Evolutionary conservation across 2,888 invertebrate species (phyloP), one percentile per base, ranked within the genome.

Genomic region (Eupithecia inturbata): DNA sequence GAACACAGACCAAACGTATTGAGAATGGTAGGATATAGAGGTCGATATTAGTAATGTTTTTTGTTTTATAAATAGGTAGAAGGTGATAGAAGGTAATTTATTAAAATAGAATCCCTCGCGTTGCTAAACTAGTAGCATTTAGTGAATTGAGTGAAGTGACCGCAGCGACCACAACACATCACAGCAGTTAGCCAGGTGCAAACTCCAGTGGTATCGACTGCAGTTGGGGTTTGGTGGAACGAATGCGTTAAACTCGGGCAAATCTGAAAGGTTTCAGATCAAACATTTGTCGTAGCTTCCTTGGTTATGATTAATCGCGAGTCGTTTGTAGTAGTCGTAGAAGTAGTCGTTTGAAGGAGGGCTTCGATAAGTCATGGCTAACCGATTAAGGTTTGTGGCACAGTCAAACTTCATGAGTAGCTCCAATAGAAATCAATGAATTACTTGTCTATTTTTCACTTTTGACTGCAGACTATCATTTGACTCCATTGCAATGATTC

Each of bases 101-200:
- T 39, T 71, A 62, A 36, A 69, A 70, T 70, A 70, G n/a, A 67
- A 69, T 67, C 67, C 36, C 22, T 71, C 66, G 68, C 71, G 70
- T 70, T 73, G 72, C 70, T 70, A 72, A 75, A 68, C 68, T 68
- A 73, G 62, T 22, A 69, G 62, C 68, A 69, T 76, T 76, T 76
- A 73, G 69, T 62, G 62, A 69, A 72, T 71, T 87, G 84, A 90
- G 89, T 90, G 86, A 85, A 81, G 79, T 81, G 82, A 90, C 91
- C 88, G 81, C 88, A 86, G 68, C 70, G 53, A 87, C 89, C 90
- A 82, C 90, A 90, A 82, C 71, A 70, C 73, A 71, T 68, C 70
- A 66, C 64, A 68, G 36, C 66, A 70, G 63, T 76, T 73, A 71
- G 71, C 64, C 73, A 76, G 75, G 76, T 76, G 76, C 49, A 70